Conservation (phyloP, 2,888 invertebrate species). For the Dione vanillae region DNA sequence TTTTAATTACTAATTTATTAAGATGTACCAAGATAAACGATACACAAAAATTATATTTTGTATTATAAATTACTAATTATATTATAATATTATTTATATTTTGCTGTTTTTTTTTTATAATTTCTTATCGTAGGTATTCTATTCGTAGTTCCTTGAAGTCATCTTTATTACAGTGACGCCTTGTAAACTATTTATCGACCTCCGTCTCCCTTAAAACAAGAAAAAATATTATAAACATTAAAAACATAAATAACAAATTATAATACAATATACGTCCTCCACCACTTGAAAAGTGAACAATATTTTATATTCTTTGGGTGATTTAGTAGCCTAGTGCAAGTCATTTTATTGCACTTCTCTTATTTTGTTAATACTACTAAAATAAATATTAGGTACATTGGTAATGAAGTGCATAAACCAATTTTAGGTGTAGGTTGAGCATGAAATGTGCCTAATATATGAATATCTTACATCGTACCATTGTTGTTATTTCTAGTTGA, state of each 20-base stretch:
- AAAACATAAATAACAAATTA: not conserved
- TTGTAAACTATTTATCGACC: constrained; percentile 12
- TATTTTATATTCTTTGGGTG: not conserved
- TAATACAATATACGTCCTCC: not conserved
- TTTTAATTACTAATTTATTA: not conserved
- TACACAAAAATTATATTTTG: not conserved
- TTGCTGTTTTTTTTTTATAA: not conserved
- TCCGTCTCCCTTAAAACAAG: constrained; percentile 16
- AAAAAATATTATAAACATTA: not conserved
- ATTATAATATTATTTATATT: not conserved
- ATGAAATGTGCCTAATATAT: constrained; percentile 2
- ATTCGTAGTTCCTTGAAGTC: not conserved
- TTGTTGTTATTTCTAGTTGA: constrained; percentile 2
- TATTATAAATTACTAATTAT: not conserved
- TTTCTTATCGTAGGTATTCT: not conserved
- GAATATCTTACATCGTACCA: constrained; percentile 16
- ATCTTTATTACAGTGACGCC: not conserved
- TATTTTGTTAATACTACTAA: not conserved
- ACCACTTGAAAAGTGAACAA: not conserved
- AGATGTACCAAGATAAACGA: not conserved
- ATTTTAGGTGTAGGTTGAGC: not conserved
- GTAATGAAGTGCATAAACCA: not conserved
- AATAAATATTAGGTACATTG: not conserved
- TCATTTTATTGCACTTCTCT: constrained; percentile 12
- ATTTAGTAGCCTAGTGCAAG: constrained; percentile 1